phyloP scores from a whole-genome alignment of 2,888 invertebrate species.

The Melipona bicolor region DNA sequence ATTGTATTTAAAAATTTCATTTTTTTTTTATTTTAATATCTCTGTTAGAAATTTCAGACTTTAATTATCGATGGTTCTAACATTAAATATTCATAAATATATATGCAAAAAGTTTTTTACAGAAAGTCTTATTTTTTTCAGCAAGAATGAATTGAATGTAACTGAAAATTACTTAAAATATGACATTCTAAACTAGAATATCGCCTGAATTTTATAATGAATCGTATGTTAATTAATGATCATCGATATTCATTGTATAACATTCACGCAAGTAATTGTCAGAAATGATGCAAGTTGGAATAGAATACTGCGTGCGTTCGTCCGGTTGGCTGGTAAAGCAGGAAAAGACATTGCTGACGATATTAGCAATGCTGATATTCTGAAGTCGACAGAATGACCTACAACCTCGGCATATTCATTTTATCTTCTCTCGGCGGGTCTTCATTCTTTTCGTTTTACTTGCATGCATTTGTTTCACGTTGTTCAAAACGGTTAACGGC shows the following conservation, averaged over 20 bases:
- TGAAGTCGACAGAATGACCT: slow-evolving; percentile 72
- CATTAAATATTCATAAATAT: too few species aligned
- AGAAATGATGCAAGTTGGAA: not conserved
- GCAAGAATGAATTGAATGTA: too few species aligned
- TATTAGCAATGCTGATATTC: slow-evolving; percentile 80
- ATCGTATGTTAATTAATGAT: not conserved
- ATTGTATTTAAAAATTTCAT: too few species aligned
- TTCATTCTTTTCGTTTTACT: slow-evolving; percentile 7
- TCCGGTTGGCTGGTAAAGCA: slow-evolving; percentile 15
- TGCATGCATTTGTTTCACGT: slow-evolving; percentile 2
- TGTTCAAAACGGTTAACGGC: not conserved
- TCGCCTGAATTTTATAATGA: too few species aligned
- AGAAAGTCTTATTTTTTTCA: too few species aligned
- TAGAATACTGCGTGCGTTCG: slow-evolving; percentile 50
- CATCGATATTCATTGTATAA: slow-evolving; percentile 16
- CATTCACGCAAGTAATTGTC: not conserved
- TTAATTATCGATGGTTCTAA: too few species aligned
- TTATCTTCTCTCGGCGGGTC: slow-evolving; percentile 57
- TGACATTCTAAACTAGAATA: too few species aligned
- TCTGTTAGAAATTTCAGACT: too few species aligned
- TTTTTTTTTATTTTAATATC: too few species aligned
- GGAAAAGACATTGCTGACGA: slow-evolving; percentile 65
- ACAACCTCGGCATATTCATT: slow-evolving; percentile 73
- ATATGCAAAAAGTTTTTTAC: too few species aligned
- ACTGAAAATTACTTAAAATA: too few species aligned